Evolutionary conservation across 2,797 vertebrate species (phyloP).

Genomic region (Pipistrellus nathusii): DNA sequence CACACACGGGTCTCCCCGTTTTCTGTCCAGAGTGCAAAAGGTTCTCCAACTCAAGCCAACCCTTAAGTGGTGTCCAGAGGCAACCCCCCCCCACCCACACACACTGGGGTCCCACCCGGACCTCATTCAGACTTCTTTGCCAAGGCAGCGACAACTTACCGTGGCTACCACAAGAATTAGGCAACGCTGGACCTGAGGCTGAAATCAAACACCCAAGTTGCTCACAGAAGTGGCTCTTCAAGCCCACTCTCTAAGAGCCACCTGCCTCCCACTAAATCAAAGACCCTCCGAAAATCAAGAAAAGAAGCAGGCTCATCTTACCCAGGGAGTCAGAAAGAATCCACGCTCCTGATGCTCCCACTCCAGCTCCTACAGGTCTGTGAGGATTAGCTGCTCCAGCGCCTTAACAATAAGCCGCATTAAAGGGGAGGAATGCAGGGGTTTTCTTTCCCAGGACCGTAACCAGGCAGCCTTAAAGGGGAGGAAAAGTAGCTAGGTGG

Average conservation of each 20-base stretch:
- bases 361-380: slow-evolving; percentile 85
- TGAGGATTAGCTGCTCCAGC: slow-evolving; percentile 80
- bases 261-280: not conserved
- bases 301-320: slow-evolving; percentile 79
- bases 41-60: not conserved
- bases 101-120: not conserved
- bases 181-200: slow-evolving; percentile 1
- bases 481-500: slow-evolving; percentile 80
- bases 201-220: slow-evolving; percentile 44
- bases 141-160: slow-evolving; percentile 62
- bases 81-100: not conserved
- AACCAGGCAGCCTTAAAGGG: slow-evolving; percentile 87
- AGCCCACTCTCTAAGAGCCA: not conserved
- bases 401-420: slow-evolving; percentile 80
- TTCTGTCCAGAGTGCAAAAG: not conserved
- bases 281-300: not conserved
- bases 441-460: slow-evolving; percentile 83
- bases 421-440: slow-evolving; percentile 85
- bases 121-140: not conserved
- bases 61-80: not conserved
- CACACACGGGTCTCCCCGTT: not conserved
- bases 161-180: slow-evolving; percentile 16
- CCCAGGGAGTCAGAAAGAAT: slow-evolving; percentile 82
- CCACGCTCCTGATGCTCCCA: slow-evolving; percentile 61
- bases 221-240: slow-evolving; percentile 43